phyloP scores from a whole-genome alignment of 2,888 invertebrate genomes.

The Xanthia icteritia region DNA sequence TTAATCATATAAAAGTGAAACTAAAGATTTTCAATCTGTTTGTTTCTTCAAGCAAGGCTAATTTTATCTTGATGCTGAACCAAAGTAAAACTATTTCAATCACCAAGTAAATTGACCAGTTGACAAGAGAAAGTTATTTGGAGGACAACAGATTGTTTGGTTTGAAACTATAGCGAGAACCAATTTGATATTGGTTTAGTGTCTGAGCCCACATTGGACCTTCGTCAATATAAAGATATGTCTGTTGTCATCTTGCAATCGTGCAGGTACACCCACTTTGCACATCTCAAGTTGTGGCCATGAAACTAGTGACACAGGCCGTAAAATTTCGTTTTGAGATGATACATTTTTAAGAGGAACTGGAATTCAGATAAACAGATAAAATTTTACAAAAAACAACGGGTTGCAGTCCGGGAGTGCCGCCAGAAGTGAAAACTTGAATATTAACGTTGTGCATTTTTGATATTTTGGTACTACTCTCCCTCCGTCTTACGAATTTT shows the following conservation, averaged over 20 bases:
- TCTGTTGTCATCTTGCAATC: conserved; percentile 63
- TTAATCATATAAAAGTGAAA: conserved; percentile 24
- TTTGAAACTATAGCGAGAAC: conserved; percentile 45
- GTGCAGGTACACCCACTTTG: conserved; percentile 52
- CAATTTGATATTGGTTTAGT: conserved; percentile 52
- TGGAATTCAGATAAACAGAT: neutral
- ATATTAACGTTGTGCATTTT: too few species aligned
- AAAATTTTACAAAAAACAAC: too few species aligned
- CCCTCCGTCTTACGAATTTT: too few species aligned
- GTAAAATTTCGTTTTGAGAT: conserved; percentile 5
- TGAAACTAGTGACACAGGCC: conserved; percentile 26
- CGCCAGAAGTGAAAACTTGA: too few species aligned
- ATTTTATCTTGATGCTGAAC: conserved; percentile 48
- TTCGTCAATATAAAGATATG: conserved; percentile 59
- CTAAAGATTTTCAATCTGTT: conserved; percentile 29
- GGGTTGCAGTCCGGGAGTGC: too few species aligned
- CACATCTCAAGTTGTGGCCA: conserved; percentile 28
- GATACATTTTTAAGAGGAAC: neutral
- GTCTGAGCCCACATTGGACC: conserved; percentile 55
- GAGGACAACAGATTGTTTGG: conserved; percentile 59
- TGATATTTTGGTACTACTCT: too few species aligned
- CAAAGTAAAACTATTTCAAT: conserved; percentile 55
- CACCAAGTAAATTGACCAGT: conserved; percentile 45
- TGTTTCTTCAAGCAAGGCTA: conserved; percentile 40
- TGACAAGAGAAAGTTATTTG: conserved; percentile 66